Evolutionary conservation across 2,797 vertebrate species (phyloP), one percentile per base, ranked within the genome.

Genomic region (Diplodus sargus): DNA sequence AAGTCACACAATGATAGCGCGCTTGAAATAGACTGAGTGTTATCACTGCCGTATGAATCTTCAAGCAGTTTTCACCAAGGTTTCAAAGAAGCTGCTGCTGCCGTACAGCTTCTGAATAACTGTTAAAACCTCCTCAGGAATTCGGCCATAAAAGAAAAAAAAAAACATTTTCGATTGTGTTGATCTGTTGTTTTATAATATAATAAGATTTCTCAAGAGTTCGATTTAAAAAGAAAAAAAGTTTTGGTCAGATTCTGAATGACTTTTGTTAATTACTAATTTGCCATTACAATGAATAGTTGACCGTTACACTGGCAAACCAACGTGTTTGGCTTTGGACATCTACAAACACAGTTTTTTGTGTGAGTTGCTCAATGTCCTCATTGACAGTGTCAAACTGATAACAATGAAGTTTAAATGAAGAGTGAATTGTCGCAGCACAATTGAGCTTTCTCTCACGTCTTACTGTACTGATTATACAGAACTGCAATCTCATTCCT

Each of bases 1-100:
- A 80, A 42, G 66, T 30, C 74, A 62, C 63, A 64, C 72, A 68
- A 3, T 49, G 87, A 88, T 80, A 83, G 71, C 47, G 3, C 59
- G 84, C 85, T 81, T 28, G 78, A 90, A 93, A 91, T 89, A 92
- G 85, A 71, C 76, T 22, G 45, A 15, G 11, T 48, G 69, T 84
- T 85, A 75, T 84, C 84, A 79, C 82, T 64, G 73, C 59, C 34
- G 79, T 54, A 84, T 58, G 65, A 83, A 85, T 79, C 71, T 84
- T 45, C 57, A 51, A 81, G 76, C 62, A 61, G 58, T 75, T 83
- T 85, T 87, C 74, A 65, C 72, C 70, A 43, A 4, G 53, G 42
- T 69, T 61, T 74, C 30, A 34, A 64, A 81, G 56, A 64, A 59
- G 39, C 63, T 16, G 52, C 56, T 62, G 17, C 65, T 30, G 7